These are phyloP conservation scores for Eleutherodactylus coqui DNA, from an alignment of 2,797 vertebrate genomes.

Conservation along the genomic window DNA sequence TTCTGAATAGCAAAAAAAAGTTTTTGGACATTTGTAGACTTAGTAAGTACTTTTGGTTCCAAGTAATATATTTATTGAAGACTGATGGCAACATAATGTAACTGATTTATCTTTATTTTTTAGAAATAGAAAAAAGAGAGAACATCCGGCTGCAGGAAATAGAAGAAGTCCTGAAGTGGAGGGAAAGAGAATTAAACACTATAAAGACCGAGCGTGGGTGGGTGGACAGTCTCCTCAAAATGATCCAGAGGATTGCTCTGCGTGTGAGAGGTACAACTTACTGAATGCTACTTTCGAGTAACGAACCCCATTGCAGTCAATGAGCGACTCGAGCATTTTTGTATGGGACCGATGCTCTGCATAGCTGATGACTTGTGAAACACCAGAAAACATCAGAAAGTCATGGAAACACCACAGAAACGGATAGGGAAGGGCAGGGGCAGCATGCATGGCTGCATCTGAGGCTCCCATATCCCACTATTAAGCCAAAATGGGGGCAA, in stretches of 20 bases:
- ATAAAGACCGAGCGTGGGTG: constrained; percentile 75
- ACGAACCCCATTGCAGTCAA: too few relatives aligned
- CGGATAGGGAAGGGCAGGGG: too few relatives aligned
- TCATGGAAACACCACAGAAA: too few relatives aligned
- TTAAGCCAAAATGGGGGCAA: too few relatives aligned
- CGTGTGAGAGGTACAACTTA: constrained; percentile 78
- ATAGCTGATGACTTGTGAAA: too few relatives aligned
- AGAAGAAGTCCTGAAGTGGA: constrained; percentile 73
- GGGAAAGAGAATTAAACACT: constrained; percentile 72
- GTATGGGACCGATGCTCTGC: too few relatives aligned
- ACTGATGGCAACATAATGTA: background rate
- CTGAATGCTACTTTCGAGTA: background rate
- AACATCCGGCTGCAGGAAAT: background rate
- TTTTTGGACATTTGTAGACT: constrained; percentile 80
- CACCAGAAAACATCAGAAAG: too few relatives aligned
- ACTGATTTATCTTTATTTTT: constrained; percentile 22
- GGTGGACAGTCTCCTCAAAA: constrained; percentile 79
- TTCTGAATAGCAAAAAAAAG: constrained; percentile 66
- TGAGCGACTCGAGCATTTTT: too few relatives aligned
- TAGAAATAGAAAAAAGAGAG: constrained; percentile 62
- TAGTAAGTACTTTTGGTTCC: constrained; percentile 73
- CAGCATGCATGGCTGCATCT: too few relatives aligned
- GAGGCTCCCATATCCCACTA: too few relatives aligned
- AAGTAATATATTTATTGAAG: background rate
- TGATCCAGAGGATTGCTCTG: constrained; percentile 78